Percentiles rank a stretch among this genome's conserved stretches.
phyloP scores from a whole-genome alignment of 2,113 vertebrate species.

The Gobiocypris rarus region DNA sequence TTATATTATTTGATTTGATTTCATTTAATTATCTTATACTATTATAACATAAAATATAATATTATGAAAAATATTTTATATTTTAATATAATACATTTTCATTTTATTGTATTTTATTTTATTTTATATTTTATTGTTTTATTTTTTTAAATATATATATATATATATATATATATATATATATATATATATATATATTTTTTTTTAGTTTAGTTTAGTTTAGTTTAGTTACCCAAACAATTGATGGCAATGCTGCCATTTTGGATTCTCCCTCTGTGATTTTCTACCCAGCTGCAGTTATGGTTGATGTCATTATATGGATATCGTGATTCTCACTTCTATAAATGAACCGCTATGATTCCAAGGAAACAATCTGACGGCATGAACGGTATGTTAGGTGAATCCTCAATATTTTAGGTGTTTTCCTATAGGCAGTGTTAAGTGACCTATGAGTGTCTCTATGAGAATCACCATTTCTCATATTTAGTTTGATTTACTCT shows the following conservation, averaged over 20 bases:
- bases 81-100: too few species aligned
- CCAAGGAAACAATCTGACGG: background rate
- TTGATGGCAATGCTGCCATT: background rate
- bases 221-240: background rate
- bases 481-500: background rate
- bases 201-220: too few species aligned
- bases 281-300: background rate
- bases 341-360: background rate
- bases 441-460: background rate
- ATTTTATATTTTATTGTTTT: too few species aligned
- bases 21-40: too few species aligned
- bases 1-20: too few species aligned
- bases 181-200: too few species aligned
- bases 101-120: too few species aligned
- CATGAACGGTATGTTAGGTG: background rate
- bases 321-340: background rate
- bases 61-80: too few species aligned
- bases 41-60: too few species aligned
- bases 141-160: too few species aligned
- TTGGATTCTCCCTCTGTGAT: background rate
- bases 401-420: constrained; percentile 2
- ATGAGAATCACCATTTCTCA: background rate
- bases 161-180: too few species aligned
- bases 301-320: background rate
- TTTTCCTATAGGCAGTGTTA: background rate